Base-by-base conservation (phyloP, 2,113 vertebrate genomes). In the Chunga burmeisteri region DNA sequence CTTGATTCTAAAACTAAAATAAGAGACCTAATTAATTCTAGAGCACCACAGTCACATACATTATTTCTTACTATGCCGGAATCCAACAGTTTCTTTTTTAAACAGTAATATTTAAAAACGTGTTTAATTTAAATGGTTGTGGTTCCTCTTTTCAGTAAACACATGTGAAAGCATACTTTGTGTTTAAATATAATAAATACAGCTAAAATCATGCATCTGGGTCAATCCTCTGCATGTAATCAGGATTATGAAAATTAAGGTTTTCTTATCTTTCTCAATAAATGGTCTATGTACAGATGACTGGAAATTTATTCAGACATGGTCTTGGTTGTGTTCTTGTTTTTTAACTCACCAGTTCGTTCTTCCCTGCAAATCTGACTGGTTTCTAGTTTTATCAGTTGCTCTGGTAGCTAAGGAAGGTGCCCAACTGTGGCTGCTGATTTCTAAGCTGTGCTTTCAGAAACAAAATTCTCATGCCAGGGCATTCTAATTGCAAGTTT, bases 141-240 rank as follows among this genome's bases (percentile, higher is more conserved):
- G 95, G 89, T 95, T 96, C 38, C 38, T 90, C 84, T 95, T 87
- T 91, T 73, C 91, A 94, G 94, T 91, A 95, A 97, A 94, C 87
- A 95, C 70, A 90, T 88, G 38, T 90, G 95, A 92, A 96, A 79
- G 82, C 85, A 92, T 83, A 95, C 63, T 74, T 55, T 93, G 91
- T 93, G 89, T 93, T 95, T 96, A 95, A 96, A 90, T 83, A 90
- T 50, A 91, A 94, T 87, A 95, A 95, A 92, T 82, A 93, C 92
- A 93, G 94, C 90, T 96, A 94, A 97, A 96, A 95, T 90, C 91
- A 97, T 95, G 94, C 95, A 97, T 96, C 95, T 97, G 78, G 96
- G 96, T 97, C 96, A 97, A 97, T 97, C 93, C 93, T 73, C 88
- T 73, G 89, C 89, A 95, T 97, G 87, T 94, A 97, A 97, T 95